Percentiles rank a stretch among this genome's conserved stretches.
Evolutionary conservation across 2,888 invertebrate genomes (phyloP).

Genomic region (Himalopsyche japonica): DNA sequence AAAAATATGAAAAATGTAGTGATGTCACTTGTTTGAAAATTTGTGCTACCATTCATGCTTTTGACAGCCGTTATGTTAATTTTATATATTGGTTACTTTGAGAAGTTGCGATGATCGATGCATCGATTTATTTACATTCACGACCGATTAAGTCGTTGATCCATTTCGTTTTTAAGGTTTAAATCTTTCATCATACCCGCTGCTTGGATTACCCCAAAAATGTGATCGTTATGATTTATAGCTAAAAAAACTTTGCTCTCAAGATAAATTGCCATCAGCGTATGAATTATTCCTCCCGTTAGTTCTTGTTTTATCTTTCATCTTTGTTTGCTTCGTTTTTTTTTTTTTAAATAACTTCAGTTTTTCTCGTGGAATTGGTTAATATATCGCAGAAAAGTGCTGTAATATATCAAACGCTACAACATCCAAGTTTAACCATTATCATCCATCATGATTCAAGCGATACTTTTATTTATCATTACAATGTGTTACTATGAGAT

Average conservation of each 20-base stretch:
- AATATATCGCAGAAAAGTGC: not conserved
- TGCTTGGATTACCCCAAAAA: not conserved
- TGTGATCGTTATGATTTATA: not conserved
- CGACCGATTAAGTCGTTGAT: not conserved
- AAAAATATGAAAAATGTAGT: too few species aligned
- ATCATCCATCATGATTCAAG: not conserved
- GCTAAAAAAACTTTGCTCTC: not conserved
- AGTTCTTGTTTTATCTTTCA: not conserved
- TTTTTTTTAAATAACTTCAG: not conserved
- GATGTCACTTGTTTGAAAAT: too few species aligned
- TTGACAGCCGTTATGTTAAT: too few species aligned
- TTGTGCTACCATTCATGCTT: too few species aligned
- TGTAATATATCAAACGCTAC: constrained; percentile 1
- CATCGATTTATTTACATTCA: too few species aligned
- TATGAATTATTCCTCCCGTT: not conserved
- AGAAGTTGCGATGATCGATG: too few species aligned
- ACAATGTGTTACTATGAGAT: not conserved
- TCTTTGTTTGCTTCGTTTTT: constrained; percentile 4
- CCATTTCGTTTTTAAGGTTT: not conserved
- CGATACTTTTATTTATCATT: not conserved
- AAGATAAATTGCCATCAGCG: constrained; percentile 6
- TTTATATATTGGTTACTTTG: too few species aligned
- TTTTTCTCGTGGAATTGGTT: constrained; percentile 4
- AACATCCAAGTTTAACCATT: not conserved
- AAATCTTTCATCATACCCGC: not conserved